Conservation (phyloP, 2,113 vertebrate species). For the mouse (Mus musculus) region GRCm39 chr6:95202501-95203000, state of each 20-base stretch:
- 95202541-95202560: not conserved
- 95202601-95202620: not conserved
- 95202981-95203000: not conserved
- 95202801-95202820: not conserved
- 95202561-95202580: not conserved
- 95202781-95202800: not conserved
- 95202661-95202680: not conserved
- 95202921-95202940: not conserved
- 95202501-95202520: not conserved
- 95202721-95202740: not conserved
- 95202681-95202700: not conserved
- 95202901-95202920: not conserved
- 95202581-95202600: not conserved
- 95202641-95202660: not conserved
- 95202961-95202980: constrained; percentile 15
- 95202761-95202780: not conserved
- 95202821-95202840: not conserved
- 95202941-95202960: not conserved
- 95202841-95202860: not conserved
- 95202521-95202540: not conserved
- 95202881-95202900: not conserved
- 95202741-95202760: not conserved
- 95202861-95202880: not conserved
- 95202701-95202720: not conserved
- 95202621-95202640: not conserved